Conservation (phyloP, 1,140 invertebrate species). For the Chironomus striatipennis region DNA sequence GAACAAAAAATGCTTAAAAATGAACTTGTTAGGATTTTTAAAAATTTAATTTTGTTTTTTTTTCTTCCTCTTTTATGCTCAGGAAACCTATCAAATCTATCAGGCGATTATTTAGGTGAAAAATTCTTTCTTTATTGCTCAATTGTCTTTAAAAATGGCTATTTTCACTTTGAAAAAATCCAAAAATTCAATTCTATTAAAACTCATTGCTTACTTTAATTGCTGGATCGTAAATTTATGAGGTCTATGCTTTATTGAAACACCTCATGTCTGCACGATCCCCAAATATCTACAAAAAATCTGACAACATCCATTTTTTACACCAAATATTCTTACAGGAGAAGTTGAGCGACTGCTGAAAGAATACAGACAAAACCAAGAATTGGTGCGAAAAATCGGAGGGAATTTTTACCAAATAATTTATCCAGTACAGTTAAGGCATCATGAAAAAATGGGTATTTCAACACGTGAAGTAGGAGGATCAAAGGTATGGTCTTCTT, state of each 20-base stretch:
- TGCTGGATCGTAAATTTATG: too few species aligned
- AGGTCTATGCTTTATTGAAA: too few species aligned
- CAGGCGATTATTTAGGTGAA: neutral
- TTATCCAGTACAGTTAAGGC: slow-evolving; percentile 85
- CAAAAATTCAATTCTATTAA: too few species aligned
- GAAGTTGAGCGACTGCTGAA: slow-evolving; percentile 80
- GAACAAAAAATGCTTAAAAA: too few species aligned
- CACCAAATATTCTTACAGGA: slow-evolving; percentile 48
- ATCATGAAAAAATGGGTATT: slow-evolving; percentile 92
- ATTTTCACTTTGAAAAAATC: too few species aligned
- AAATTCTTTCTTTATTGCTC: neutral
- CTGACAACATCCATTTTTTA: neutral
- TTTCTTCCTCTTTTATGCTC: slow-evolving; percentile 11
- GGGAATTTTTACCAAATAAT: slow-evolving; percentile 88
- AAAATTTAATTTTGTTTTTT: too few species aligned
- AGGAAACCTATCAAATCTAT: neutral
- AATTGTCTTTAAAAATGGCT: neutral
- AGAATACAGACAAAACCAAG: slow-evolving; percentile 83
- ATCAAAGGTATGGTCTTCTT: slow-evolving; percentile 61
- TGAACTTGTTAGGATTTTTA: too few species aligned
- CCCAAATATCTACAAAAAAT: too few species aligned
- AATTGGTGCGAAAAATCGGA: slow-evolving; percentile 81
- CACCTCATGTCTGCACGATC: too few species aligned
- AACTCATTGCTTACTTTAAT: too few species aligned
- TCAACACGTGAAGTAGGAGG: slow-evolving; percentile 77